Evolutionary conservation across 2,888 invertebrate species (phyloP), one percentile per base, ranked within the genome.

Genomic region (Diarsia mendica): DNA sequence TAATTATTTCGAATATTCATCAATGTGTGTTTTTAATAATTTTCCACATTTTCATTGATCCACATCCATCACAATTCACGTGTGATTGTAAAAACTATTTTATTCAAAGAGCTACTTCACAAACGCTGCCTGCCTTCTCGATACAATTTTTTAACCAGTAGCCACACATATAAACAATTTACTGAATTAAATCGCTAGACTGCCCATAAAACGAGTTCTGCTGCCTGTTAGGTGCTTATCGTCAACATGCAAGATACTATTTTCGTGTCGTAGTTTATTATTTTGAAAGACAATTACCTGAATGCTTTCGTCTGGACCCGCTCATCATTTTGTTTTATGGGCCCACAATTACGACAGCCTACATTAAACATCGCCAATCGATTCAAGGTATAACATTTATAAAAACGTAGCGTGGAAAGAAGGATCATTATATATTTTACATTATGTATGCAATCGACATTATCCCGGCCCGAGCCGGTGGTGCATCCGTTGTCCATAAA

Each of bases 401-500:
- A 83, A 81, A 80, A 82, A 79, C 65, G 71, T 80, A 70, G 76
- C 74, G 80, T 85, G 82, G 84, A 87, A 87, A 90, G 85, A 87
- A 72, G 74, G 87, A 82, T 85, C 86, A 89, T 90, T 90, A 82
- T 75, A 72, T 75, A 82, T 88, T 74, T 83, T 85, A 85, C 88
- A 91, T 91, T 90, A 91, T 89, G 90, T 87, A 91, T 89, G 89
- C 89, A 89, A 86, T 88, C 76, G 83, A 87, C 85, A 89, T 88
- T 86, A 88, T 87, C 88, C 84, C 84, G 85, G 85, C 82, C 82
- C 70, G 82, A 85, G 86, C 86, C 86, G 67, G 77, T 74, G 78
- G 82, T 73, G 88, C 85, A 88, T 89, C 86, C 87, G 85, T 77
- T 86, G 82, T 79, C 85, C 83, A 85, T 83, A 78, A 87, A 82